Evolutionary conservation across 2,888 invertebrate species (phyloP), one percentile per base, ranked within the genome.

Genomic region (Sympetrum striolatum): DNA sequence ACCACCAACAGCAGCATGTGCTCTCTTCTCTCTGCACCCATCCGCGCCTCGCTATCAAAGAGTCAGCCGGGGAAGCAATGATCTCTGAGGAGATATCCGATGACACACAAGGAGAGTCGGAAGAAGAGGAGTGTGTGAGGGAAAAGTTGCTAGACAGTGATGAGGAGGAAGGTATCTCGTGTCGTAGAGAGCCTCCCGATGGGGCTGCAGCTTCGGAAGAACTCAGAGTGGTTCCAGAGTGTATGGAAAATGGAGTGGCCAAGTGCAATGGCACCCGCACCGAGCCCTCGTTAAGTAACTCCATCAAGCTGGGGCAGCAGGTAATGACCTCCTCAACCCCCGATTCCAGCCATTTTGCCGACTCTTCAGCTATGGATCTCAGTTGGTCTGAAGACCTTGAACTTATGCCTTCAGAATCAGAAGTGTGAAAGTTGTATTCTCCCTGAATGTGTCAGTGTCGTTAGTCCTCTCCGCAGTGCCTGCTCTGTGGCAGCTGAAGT

Each of bases 321-420:
- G 81, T 90, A 39, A 81, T 90, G 82, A 80, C 81, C 25, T 91
- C 91, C 2, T 90, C 90, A 25, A 90, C 91, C 8, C 80, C 91
- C 58, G 80, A 91, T 91, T 90, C 91, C 90, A 37, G 91, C 90
- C 86, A 91, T 90, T 90, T 90, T n/a, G 79, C 64, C 48, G 90
- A 90, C 80, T 91, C 91, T 73, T 91, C 92, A 8, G 91, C 91
- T 35, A 91, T 92, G 92, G 92, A 92, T 80, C 90, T 92, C 90
- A 92, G 92, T 81, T 92, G 92, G 92, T 92, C 92, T 14, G 92
- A 94, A 18, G 96, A 91, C 58, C 96, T 37, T 96, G 90, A 90
- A 73, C 90, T 90, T n/a, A 82, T 90, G 73, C 90, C 90, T 39
- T 90, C 90, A 35, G 90, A 90, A 53, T 90, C 90, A 2, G 90